Evolutionary conservation across 2,797 vertebrate species (phyloP).

Genomic region (Podarcis lilfordi): DNA sequence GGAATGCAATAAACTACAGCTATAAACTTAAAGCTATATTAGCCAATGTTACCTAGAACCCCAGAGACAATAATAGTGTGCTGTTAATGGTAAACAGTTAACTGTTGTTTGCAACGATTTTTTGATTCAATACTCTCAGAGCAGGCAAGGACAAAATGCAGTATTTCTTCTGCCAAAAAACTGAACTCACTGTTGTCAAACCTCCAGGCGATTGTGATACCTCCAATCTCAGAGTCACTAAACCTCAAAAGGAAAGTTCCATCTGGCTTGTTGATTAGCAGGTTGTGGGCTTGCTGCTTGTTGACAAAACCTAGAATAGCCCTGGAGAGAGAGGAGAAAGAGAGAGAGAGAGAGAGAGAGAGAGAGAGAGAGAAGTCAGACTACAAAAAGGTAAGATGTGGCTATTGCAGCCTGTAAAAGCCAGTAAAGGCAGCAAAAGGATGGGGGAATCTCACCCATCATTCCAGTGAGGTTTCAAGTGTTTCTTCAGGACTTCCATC

Average conservation of each 20-base stretch:
- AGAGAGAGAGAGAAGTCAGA: conserved; percentile 34
- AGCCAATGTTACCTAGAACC: not conserved
- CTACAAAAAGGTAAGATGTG: not conserved
- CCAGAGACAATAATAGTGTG: not conserved
- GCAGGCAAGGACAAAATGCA: not conserved
- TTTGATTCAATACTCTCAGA: not conserved
- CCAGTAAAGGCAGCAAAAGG: not conserved
- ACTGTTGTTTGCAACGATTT: not conserved
- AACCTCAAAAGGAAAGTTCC: conserved; percentile 95
- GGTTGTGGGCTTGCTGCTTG: conserved; percentile 95
- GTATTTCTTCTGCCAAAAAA: not conserved
- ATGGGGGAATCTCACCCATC: conserved; percentile 85
- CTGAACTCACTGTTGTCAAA: conserved; percentile 32
- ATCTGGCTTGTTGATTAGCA: conserved; percentile 94
- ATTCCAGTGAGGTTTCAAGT: conserved; percentile 93
- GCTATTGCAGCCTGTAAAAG: not conserved
- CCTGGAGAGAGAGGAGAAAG: conserved; percentile 73
- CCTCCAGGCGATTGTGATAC: conserved; percentile 98
- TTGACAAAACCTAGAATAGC: conserved; percentile 96
- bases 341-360: conserved; percentile 28
- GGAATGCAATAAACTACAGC: not conserved
- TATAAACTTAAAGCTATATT: not conserved
- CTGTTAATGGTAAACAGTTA: not conserved
- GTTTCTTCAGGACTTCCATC: conserved; percentile 96
- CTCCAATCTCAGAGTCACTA: conserved; percentile 96